Conservation (phyloP, 1,140 invertebrate genomes). For the Lethocerus indicus region DNA sequence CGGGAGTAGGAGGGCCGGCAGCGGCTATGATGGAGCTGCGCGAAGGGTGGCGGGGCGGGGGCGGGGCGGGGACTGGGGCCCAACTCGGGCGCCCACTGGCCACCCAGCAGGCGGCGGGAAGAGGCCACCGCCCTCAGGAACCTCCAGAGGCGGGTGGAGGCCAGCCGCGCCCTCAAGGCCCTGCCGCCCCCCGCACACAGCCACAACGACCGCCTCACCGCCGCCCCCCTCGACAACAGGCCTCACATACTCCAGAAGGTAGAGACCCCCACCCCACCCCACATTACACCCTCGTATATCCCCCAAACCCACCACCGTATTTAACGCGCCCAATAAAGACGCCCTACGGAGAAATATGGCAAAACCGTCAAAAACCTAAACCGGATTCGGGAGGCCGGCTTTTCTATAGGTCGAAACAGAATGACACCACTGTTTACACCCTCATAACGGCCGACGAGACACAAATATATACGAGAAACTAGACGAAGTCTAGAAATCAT, state of each 20-base stretch:
- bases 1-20: not conserved
- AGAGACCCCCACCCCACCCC: too few species aligned
- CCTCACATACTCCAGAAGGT: conserved; percentile 29
- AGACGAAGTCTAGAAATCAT: too few species aligned
- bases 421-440: too few species aligned
- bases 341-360: too few species aligned
- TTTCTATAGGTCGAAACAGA: too few species aligned
- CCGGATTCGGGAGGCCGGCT: too few species aligned
- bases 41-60: not conserved
- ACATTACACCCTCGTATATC: too few species aligned
- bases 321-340: too few species aligned
- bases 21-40: not conserved
- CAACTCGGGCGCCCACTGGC: conserved; percentile 23
- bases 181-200: conserved; percentile 18
- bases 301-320: too few species aligned
- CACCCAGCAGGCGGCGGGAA: conserved; percentile 28
- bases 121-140: conserved; percentile 28
- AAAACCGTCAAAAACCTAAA: too few species aligned
- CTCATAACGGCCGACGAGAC: too few species aligned
- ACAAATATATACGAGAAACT: too few species aligned
- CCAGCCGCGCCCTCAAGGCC: conserved; percentile 6
- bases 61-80: conserved; percentile 5
- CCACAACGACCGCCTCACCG: conserved; percentile 16
- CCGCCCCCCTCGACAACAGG: conserved; percentile 25
- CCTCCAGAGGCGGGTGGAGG: conserved; percentile 25